phyloP scores from a whole-genome alignment of 2,113 vertebrate species.

The Drymodes brunneopygia region DNA sequence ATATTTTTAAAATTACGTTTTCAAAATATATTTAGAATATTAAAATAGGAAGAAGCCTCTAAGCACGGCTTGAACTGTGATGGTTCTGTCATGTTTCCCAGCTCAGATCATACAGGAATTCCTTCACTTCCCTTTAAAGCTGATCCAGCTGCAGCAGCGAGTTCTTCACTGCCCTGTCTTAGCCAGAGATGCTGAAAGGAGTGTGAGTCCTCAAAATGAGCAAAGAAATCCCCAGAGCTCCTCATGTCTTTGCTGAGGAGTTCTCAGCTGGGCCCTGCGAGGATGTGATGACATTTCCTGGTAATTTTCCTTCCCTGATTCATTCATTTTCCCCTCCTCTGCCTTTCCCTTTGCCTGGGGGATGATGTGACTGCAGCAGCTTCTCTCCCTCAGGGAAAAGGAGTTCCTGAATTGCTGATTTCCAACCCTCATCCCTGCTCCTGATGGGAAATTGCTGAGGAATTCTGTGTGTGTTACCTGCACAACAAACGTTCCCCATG shows the following conservation, averaged over 20 bases:
- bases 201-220: not conserved
- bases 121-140: not conserved
- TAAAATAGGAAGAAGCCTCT: not conserved
- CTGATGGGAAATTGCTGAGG: not conserved
- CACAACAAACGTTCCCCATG: rapidly evolving
- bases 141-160: not conserved
- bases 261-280: not conserved
- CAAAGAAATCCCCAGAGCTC: not conserved
- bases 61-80: not conserved
- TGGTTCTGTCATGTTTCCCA: not conserved
- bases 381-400: not conserved
- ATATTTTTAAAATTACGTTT: not conserved
- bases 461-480: not conserved
- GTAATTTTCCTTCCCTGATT: not conserved
- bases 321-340: not conserved
- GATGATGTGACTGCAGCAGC: not conserved
- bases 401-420: not conserved
- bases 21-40: not conserved
- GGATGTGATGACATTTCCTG: conserved; percentile 34
- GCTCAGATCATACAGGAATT: not conserved
- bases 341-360: not conserved
- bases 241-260: not conserved
- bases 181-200: not conserved
- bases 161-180: not conserved
- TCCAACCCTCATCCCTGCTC: not conserved